Percentiles rank a stretch among this genome's conserved stretches.
These are phyloP conservation scores for Philhelius pedissequus DNA, from an alignment of 2,888 invertebrate genomes.

Conservation along the genomic window DNA sequence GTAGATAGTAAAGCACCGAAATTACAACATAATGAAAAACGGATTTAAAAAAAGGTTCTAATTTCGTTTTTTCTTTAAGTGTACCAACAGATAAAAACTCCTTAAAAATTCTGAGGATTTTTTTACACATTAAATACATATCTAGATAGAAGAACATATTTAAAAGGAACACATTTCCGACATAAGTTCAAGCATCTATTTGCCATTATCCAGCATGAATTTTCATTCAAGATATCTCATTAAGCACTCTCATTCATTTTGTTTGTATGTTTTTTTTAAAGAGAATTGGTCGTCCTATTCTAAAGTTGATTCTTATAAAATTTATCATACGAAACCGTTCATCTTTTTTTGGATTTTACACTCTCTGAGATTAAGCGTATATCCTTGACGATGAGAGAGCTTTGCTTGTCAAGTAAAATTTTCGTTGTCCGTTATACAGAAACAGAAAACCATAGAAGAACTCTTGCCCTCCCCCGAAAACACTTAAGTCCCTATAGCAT, in stretches of 20 bases:
- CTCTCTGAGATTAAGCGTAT: slow-evolving; percentile 40
- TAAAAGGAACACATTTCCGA: background rate
- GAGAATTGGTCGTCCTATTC: background rate
- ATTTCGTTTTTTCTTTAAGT: no score
- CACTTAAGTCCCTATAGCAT: slow-evolving; percentile 1
- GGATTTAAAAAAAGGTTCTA: no score
- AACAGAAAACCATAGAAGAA: background rate
- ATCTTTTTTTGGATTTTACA: slow-evolving; percentile 43
- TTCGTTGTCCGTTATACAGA: background rate
- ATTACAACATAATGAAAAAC: no score
- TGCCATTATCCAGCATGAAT: background rate
- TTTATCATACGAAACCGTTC: background rate
- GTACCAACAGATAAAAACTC: no score
- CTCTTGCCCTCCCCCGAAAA: background rate
- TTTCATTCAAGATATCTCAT: background rate
- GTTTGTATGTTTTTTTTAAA: background rate
- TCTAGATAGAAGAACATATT: background rate
- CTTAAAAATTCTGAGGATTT: no score
- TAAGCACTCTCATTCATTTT: background rate
- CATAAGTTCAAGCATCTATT: background rate
- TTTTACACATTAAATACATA: background rate
- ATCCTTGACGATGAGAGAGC: slow-evolving; percentile 45
- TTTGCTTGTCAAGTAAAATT: slow-evolving; percentile 53
- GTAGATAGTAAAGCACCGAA: no score
- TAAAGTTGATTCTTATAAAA: background rate